Conservation (phyloP, 2,797 vertebrate genomes). For the Pipistrellus nathusii region DNA sequence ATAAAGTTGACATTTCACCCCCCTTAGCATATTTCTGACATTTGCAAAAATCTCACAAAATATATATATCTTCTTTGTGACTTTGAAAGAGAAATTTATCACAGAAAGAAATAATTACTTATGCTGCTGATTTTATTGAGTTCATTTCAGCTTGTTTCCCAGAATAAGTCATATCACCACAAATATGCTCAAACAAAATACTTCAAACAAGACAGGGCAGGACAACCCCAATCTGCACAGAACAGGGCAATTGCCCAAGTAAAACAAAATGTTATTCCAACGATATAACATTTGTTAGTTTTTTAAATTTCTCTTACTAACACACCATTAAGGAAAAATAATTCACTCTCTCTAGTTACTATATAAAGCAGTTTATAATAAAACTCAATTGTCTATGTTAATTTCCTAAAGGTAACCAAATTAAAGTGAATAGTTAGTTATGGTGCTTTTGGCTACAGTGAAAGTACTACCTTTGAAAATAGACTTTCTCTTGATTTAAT, state of each 20-base stretch:
- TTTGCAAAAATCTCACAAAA: constrained; percentile 53
- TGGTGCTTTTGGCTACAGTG: neutral
- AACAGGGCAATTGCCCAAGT: neutral
- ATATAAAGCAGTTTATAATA: neutral
- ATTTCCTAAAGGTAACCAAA: constrained; percentile 42
- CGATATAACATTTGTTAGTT: neutral
- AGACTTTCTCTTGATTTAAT: neutral
- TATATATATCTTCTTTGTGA: constrained; percentile 21
- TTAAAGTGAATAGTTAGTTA: neutral
- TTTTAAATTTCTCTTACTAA: neutral
- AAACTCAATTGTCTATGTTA: neutral
- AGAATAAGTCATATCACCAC: constrained; percentile 41
- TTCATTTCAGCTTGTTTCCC: constrained; percentile 42
- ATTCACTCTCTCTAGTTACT: neutral
- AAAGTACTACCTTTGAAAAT: constrained; percentile 15
- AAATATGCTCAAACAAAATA: constrained; percentile 49
- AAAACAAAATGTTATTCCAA: constrained; percentile 31
- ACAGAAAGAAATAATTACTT: constrained; percentile 55
- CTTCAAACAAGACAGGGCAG: constrained; percentile 39
- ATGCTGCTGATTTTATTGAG: constrained; percentile 24
- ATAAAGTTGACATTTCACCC: constrained; percentile 15
- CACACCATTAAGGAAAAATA: constrained; percentile 26
- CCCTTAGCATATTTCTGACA: constrained; percentile 33
- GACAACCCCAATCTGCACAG: neutral
- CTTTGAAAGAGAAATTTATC: constrained; percentile 51